Conservation (phyloP, 2,888 invertebrate species). For the Melanophora roralis region DNA sequence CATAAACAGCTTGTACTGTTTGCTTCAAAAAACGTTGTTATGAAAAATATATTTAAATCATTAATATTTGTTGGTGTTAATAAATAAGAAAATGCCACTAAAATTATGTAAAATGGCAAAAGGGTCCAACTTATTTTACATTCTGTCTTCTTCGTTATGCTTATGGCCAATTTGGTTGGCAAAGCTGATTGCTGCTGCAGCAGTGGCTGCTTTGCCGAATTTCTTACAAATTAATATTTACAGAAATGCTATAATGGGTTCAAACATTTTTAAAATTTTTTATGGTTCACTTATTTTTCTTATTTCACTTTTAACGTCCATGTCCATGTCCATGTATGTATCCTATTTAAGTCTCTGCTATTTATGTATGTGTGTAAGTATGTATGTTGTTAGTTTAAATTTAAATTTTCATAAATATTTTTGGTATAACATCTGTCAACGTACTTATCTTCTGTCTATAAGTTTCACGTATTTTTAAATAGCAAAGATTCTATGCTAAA, state of each 20-base stretch:
- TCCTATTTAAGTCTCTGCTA: background rate
- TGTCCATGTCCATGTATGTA: background rate
- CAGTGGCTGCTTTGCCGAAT: background rate
- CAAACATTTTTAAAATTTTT: constrained; percentile 1
- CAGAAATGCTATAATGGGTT: constrained; percentile 5
- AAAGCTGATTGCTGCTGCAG: background rate
- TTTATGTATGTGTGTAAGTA: no score
- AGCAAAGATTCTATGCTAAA: constrained; percentile 94
- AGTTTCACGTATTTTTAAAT: constrained; percentile 79
- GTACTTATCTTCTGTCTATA: constrained; percentile 36
- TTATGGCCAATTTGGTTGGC: background rate
- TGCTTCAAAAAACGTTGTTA: constrained; percentile 2
- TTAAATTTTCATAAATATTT: background rate
- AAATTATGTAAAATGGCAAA: background rate
- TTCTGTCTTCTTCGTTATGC: constrained; percentile 13
- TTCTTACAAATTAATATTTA: background rate
- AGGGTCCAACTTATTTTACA: background rate
- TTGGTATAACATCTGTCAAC: constrained; percentile 41
- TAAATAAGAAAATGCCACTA: constrained; percentile 39
- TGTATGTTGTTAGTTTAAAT: background rate
- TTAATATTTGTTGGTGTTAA: constrained; percentile 55
- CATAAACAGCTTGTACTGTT: constrained; percentile 26
- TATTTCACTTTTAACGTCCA: background rate
- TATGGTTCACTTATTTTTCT: background rate
- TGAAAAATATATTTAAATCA: constrained; percentile 51